Evolutionary conservation across 1,140 invertebrate species (phyloP), one percentile per base, ranked within the genome.

Genomic region (Zeugodacus cucurbitae): DNA sequence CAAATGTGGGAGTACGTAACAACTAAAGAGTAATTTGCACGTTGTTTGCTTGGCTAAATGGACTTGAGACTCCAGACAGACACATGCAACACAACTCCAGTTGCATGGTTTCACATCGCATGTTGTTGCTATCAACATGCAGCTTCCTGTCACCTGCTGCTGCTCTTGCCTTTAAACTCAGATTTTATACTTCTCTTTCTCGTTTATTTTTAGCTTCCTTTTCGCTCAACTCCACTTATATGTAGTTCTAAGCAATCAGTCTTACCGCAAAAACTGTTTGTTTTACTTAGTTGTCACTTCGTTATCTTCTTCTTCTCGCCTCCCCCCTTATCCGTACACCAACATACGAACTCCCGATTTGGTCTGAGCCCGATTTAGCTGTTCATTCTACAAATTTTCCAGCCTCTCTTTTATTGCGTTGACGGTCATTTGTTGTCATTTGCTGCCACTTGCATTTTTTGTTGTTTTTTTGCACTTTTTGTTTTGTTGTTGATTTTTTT

Each of bases 361-460:
- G 5, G n/a, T 26, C 5, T 62, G n/a, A 62, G 7, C 22, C 3
- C 26, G 26, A 17, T 10, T 17, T 34, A 5, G 26, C 17, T 74
- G 29, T 37, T 74, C 32, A 32, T 37, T 37, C 4, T n/a, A 6
- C 20, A n/a, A 62, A 62, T n/a, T n/a, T 74, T 74, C 17, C 20
- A 37, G 32, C 20, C 34, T 74, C 7, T 74, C 32, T 62, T 62
- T n/a, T 34, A 74, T 34, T 67, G 67, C 67, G 32, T 74, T 74
- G 32, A 20, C 64, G 70, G 14, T 34, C 29, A 32, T 70, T 82
- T 34, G 70, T 29, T 20, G 34, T 41, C 32, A 74, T 74, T 82
- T 44, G 22, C 22, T 82, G 74, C 29, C 74, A 82, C 41, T 82
- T 82, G 41, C 74, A 82, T 82, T 82, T 82, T 82, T 48, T 26